Percentiles rank a stretch among this genome's conserved stretches.
phyloP scores from a whole-genome alignment of 2,113 vertebrate genomes.

The Megaceryle torquata region DNA sequence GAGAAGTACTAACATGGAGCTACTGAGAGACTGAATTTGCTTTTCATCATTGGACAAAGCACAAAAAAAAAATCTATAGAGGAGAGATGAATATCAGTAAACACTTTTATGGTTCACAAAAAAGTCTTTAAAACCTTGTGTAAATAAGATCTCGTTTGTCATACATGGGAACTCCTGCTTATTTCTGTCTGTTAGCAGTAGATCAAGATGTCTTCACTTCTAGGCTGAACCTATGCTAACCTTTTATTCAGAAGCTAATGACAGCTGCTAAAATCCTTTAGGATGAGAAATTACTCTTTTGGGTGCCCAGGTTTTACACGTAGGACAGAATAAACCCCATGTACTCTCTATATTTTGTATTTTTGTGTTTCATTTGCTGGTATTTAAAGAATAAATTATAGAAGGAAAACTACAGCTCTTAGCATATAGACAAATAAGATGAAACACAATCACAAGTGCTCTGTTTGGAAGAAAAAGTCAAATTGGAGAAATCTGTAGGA shows the following conservation, averaged over 20 bases:
- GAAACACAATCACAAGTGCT: not conserved
- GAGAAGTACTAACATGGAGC: not conserved
- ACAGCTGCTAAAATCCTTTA: not conserved
- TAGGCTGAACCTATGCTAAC: not conserved
- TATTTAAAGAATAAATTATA: not conserved
- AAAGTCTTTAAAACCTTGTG: not conserved
- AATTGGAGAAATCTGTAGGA: not conserved
- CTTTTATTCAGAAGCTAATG: not conserved
- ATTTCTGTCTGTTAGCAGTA: not conserved
- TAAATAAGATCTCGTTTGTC: not conserved
- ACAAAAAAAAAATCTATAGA: not conserved
- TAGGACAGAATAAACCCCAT: not conserved
- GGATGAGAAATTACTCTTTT: not conserved
- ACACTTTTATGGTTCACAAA: not conserved
- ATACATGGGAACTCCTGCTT: not conserved
- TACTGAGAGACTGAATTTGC: not conserved
- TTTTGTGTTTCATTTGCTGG: not conserved
- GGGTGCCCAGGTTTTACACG: not conserved
- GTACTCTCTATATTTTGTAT: fast-evolving
- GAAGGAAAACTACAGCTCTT: not conserved
- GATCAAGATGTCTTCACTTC: not conserved
- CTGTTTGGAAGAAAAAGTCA: not conserved
- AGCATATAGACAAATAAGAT: not conserved
- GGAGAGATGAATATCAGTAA: not conserved
- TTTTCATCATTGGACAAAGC: not conserved